phyloP scores from a whole-genome alignment of 2,113 vertebrate genomes.

The Cephalopholis sonnerati region DNA sequence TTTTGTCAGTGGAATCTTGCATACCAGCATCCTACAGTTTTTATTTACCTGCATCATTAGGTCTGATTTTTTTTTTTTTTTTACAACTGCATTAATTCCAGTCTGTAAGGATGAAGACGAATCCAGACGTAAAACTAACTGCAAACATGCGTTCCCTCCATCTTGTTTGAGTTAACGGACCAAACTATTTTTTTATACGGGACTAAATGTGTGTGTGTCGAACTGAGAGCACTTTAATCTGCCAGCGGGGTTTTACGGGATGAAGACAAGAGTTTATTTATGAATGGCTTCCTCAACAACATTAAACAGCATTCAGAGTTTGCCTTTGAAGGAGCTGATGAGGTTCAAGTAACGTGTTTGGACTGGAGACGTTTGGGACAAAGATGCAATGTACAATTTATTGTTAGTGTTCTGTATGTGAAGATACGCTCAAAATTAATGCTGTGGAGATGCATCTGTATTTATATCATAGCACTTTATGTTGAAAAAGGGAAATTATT shows the following conservation, averaged over 20 bases:
- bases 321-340: background rate
- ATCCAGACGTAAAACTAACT: background rate
- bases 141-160: background rate
- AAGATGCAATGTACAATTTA: constrained; percentile 14
- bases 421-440: background rate
- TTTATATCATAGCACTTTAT: constrained; percentile 71
- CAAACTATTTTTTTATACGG: background rate
- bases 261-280: background rate
- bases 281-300: background rate
- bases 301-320: too few relatives aligned
- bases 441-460: background rate
- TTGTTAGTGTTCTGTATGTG: background rate
- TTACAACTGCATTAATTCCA: background rate
- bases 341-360: background rate
- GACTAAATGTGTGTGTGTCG: constrained; percentile 49
- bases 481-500: constrained; percentile 25
- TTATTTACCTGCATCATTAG: background rate
- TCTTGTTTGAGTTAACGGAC: constrained; percentile 6
- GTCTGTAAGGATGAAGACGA: background rate
- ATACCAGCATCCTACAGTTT: constrained; percentile 10
- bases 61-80: background rate
- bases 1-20: background rate
- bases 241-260: background rate
- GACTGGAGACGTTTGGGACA: background rate
- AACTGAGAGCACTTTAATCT: constrained; percentile 71